phyloP scores from a whole-genome alignment of 1,140 invertebrate genomes.

The Papilio polyxenes region DNA sequence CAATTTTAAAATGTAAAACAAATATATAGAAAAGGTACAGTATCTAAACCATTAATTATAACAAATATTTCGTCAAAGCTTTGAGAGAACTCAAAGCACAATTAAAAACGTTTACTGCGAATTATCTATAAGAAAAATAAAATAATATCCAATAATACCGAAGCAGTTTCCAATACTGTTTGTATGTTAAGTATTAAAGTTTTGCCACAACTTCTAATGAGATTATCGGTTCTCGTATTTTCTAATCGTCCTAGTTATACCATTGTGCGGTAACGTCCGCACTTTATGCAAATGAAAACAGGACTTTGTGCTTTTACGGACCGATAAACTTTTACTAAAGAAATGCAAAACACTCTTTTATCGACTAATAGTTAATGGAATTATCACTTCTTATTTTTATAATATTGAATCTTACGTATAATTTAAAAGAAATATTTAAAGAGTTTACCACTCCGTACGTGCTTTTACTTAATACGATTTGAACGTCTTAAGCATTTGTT shows the following conservation, averaged over 20 bases:
- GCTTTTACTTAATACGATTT: not conserved
- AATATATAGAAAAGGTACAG: too few relatives aligned
- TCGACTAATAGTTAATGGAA: not conserved
- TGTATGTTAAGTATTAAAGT: conserved; percentile 38
- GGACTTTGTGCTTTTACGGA: not conserved
- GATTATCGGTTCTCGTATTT: conserved; percentile 32
- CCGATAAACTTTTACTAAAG: conserved; percentile 24
- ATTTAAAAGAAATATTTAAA: not conserved
- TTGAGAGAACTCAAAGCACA: too few relatives aligned
- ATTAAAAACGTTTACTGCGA: not conserved
- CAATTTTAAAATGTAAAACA: too few relatives aligned
- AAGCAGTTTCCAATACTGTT: conserved; percentile 44
- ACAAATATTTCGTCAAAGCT: too few relatives aligned
- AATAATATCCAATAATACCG: not conserved
- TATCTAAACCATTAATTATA: too few relatives aligned
- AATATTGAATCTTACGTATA: not conserved
- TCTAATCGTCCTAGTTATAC: conserved; percentile 32
- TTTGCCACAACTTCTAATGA: conserved; percentile 42
- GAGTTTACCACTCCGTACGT: not conserved
- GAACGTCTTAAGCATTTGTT: conserved; percentile 1
- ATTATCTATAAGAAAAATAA: conserved; percentile 4
- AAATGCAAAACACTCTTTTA: conserved; percentile 1
- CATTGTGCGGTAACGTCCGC: conserved; percentile 1
- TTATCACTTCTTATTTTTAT: not conserved
- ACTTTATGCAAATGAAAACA: conserved; percentile 40